These are phyloP conservation scores for Spheniscus mendiculus DNA, from an alignment of 2,113 vertebrate species.

Conservation along the genomic window DNA sequence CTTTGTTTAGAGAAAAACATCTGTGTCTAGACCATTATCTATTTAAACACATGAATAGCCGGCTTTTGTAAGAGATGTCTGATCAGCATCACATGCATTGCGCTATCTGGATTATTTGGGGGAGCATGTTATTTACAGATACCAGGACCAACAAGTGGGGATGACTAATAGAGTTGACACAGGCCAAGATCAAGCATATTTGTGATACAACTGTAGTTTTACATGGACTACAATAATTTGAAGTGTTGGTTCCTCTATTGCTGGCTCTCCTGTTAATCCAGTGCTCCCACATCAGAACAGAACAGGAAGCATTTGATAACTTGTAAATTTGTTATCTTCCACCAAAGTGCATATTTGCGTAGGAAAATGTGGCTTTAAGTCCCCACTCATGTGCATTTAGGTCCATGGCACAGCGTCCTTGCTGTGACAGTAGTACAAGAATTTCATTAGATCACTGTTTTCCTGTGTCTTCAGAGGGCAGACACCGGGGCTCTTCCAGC, in stretches of 20 bases:
- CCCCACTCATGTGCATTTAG: background rate
- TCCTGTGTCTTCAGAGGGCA: background rate
- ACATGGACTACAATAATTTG: background rate
- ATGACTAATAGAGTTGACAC: background rate
- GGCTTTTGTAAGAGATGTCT: background rate
- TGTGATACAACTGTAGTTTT: background rate
- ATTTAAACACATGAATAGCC: background rate
- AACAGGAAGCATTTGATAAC: background rate
- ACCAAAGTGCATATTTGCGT: background rate
- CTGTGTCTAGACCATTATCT: constrained; percentile 11
- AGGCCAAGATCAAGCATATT: background rate
- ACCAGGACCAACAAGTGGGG: background rate
- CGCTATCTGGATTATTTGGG: background rate
- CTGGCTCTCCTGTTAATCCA: background rate
- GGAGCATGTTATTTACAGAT: background rate
- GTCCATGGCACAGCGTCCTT: background rate
- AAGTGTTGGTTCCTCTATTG: background rate
- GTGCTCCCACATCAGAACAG: background rate
- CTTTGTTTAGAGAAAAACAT: background rate
- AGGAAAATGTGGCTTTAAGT: background rate
- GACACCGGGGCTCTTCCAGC: background rate
- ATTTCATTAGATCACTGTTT: background rate
- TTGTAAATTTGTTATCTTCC: background rate
- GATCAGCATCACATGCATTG: background rate
- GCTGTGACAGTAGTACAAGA: background rate